Evolutionary conservation across 2,888 invertebrate genomes (phyloP).

Genomic region (Latheticus oryzae): DNA sequence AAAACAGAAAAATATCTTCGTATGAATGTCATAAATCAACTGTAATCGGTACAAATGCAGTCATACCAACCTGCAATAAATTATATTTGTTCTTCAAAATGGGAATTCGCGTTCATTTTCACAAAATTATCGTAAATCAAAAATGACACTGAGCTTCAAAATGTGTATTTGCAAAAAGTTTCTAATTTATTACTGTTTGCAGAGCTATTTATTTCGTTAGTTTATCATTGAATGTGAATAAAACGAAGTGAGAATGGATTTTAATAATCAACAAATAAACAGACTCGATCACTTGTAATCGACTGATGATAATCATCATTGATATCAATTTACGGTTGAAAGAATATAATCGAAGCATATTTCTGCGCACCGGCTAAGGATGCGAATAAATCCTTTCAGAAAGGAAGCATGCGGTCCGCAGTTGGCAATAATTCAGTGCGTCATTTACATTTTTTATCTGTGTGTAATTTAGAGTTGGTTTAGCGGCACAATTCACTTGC

Average conservation of each 20-base stretch:
- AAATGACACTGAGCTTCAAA: slow-evolving; percentile 64
- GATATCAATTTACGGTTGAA: slow-evolving; percentile 14
- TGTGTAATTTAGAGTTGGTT: slow-evolving; percentile 55
- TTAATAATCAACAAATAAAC: slow-evolving; percentile 22
- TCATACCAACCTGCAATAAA: slow-evolving; percentile 60
- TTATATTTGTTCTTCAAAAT: slow-evolving; percentile 64
- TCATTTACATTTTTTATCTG: slow-evolving; percentile 59
- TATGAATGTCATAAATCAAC: slow-evolving; percentile 55
- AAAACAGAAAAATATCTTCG: slow-evolving; percentile 42
- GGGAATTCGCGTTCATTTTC: slow-evolving; percentile 65
- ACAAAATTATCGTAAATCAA: slow-evolving; percentile 65
- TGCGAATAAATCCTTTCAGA: slow-evolving; percentile 44
- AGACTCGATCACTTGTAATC: slow-evolving; percentile 9
- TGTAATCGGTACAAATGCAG: slow-evolving; percentile 59
- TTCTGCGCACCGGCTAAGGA: slow-evolving; percentile 8
- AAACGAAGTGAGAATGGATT: slow-evolving; percentile 43
- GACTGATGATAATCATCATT: slow-evolving; percentile 10
- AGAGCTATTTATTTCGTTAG: slow-evolving; percentile 58
- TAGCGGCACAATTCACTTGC: slow-evolving; percentile 57
- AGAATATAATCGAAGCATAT: neutral
- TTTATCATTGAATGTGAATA: slow-evolving; percentile 55
- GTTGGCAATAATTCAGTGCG: slow-evolving; percentile 52
- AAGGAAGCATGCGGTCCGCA: slow-evolving; percentile 46
- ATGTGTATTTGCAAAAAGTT: slow-evolving; percentile 59
- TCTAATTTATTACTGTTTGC: slow-evolving; percentile 60